Conservation (phyloP, 2,797 vertebrate species). For the Lepidocolaptes lacrymiger region DNA sequence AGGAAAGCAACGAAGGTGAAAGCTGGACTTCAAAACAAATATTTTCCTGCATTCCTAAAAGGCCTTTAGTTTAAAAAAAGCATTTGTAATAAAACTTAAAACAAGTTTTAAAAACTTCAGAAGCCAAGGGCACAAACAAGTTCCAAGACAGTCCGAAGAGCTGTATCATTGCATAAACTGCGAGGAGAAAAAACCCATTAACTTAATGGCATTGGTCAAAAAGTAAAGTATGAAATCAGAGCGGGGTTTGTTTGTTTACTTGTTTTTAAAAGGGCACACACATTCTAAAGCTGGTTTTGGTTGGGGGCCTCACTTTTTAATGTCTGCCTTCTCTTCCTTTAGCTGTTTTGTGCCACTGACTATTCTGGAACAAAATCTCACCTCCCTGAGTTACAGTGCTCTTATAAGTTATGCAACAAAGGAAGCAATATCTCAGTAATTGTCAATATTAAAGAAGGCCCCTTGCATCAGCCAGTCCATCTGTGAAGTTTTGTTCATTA, state of each 20-base stretch:
- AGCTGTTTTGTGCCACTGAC: constrained; percentile 35
- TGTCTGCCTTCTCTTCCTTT: neutral
- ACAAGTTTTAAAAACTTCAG: constrained; percentile 55
- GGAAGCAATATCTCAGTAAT: constrained; percentile 24
- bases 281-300: neutral
- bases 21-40: constrained; percentile 71
- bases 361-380: constrained; percentile 52
- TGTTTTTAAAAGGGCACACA: neutral
- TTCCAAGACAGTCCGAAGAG: constrained; percentile 51
- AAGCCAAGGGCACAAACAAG: constrained; percentile 45
- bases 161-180: constrained; percentile 13
- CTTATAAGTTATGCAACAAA: constrained; percentile 28
- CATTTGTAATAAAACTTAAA: constrained; percentile 66
- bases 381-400: constrained; percentile 15
- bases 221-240: constrained; percentile 17
- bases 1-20: constrained; percentile 64
- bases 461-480: constrained; percentile 17
- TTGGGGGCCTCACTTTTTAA: neutral
- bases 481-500: constrained; percentile 14
- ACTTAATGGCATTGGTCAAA: constrained; percentile 16
- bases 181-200: neutral
- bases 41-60: constrained; percentile 71
- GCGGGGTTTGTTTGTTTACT: neutral
- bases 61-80: constrained; percentile 60
- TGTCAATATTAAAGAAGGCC: constrained; percentile 30